Percentiles rank a stretch among this genome's conserved stretches.
Conservation (phyloP, 2,888 invertebrate genomes). For the Elgonia sp. region DNA sequence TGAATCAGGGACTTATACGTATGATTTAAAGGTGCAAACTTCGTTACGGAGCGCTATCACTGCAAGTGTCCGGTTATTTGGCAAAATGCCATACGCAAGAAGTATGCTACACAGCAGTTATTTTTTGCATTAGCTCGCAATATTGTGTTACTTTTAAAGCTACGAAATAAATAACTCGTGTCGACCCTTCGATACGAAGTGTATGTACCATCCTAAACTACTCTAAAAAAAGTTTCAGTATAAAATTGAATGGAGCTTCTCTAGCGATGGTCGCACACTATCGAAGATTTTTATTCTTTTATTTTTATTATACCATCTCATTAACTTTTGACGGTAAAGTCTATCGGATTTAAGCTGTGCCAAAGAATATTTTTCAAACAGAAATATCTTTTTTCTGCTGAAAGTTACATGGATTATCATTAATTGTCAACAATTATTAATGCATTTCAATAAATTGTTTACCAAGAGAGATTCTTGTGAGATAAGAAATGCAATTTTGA, state of each 20-base stretch:
- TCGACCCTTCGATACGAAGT: conserved; percentile 49
- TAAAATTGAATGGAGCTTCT: conserved; percentile 34
- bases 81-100: conserved; percentile 61
- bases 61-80: conserved; percentile 53
- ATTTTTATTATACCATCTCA: not conserved
- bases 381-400: too few species aligned
- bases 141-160: conserved; percentile 39
- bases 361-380: too few species aligned
- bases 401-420: too few species aligned
- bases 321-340: conserved; percentile 33
- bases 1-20: conserved; percentile 37
- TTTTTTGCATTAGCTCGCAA: conserved; percentile 60
- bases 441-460: too few species aligned
- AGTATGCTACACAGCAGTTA: conserved; percentile 60
- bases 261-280: not conserved
- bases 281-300: conserved; percentile 2
- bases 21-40: conserved; percentile 50
- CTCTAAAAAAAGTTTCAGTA: conserved; percentile 46
- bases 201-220: conserved; percentile 32
- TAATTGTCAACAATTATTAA: too few species aligned
- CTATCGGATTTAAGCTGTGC: not conserved
- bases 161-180: conserved; percentile 48
- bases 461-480: not conserved
- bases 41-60: conserved; percentile 60
- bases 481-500: conserved; percentile 56